Base-by-base conservation (phyloP, 1,140 invertebrate species). In the Halyomorpha halys region DNA sequence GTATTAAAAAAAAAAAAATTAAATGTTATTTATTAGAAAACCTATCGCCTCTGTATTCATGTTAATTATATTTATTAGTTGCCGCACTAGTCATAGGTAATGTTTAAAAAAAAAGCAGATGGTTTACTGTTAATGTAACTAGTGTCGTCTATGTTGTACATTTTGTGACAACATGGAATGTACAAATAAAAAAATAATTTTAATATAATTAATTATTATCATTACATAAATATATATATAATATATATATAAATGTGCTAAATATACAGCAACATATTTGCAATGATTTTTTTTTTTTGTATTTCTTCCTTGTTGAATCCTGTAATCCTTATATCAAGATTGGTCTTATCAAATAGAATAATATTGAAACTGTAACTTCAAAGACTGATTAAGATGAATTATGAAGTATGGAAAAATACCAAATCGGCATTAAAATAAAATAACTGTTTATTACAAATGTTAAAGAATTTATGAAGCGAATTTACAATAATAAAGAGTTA, bases 1-100 rank as follows among this genome's bases (percentile, higher is more conserved):
- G 53, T 25, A 56, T 16, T 23, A 15, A 56, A 56, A 53, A 47
- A 53, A 53, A 9, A 53, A 4, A 56, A 30, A 30, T 30, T 23
- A 56, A 49, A 49, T 49, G 47, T 56, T 56, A 23, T 56, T 56
- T 23, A 21, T 56, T 56, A 56, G 53, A 56, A 23, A 18, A 23
- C 53, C 53, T 56, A 56, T 56, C 8, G n/a, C 53, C 18, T 19
- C 53, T 56, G 21, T 23, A 21, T 30, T 30, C 27, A 30, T 25
- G 21, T 23, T 56, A 1, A 23, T 21, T 56, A 56, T 23, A 56
- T 49, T 49, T 49, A 49, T 56, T 56, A 56, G 53, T 56, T 23
- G 53, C 18, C 53, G 23, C 53, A 56, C 53, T 56, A 56, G 53
- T 56, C 53, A 56, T 56, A 56, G 53, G 18, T 56, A 56, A 56